Evolutionary conservation across 1,140 invertebrate genomes (phyloP).

Genomic region (Lepidurus packardi): DNA sequence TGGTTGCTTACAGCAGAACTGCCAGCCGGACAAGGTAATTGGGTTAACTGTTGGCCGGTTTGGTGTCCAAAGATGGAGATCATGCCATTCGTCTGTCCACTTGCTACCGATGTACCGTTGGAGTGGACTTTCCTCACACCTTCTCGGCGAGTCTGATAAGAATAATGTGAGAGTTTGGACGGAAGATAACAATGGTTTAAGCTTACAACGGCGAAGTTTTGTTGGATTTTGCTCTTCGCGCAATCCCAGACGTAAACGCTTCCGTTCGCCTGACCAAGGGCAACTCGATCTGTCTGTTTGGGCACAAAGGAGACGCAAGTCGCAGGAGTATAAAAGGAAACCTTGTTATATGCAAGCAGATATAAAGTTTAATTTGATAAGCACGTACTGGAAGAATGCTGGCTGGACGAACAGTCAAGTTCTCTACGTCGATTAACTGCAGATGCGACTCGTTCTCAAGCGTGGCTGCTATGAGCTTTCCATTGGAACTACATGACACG

Average conservation of each 20-base stretch:
- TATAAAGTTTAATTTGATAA: background rate
- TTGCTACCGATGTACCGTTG: constrained; percentile 1
- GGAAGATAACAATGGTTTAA: background rate
- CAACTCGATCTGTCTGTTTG: background rate
- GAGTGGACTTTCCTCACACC: background rate
- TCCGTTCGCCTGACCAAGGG: background rate
- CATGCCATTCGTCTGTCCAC: background rate
- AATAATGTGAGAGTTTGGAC: background rate
- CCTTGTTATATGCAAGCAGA: background rate
- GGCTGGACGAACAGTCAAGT: background rate
- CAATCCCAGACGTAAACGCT: background rate
- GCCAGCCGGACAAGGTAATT: background rate
- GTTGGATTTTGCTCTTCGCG: background rate
- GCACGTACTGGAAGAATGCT: background rate
- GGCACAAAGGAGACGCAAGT: background rate
- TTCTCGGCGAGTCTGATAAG: background rate
- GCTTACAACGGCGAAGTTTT: background rate
- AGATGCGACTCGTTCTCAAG: background rate
- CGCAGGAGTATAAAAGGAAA: background rate
- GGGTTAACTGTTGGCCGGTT: background rate
- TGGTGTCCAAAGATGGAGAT: background rate
- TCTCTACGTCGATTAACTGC: background rate
- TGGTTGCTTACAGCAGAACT: background rate
- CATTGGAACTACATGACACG: background rate
- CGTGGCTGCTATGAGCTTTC: background rate